Base-by-base conservation (phyloP, 2,797 vertebrate genomes). In the Lacerta bilineata region DNA sequence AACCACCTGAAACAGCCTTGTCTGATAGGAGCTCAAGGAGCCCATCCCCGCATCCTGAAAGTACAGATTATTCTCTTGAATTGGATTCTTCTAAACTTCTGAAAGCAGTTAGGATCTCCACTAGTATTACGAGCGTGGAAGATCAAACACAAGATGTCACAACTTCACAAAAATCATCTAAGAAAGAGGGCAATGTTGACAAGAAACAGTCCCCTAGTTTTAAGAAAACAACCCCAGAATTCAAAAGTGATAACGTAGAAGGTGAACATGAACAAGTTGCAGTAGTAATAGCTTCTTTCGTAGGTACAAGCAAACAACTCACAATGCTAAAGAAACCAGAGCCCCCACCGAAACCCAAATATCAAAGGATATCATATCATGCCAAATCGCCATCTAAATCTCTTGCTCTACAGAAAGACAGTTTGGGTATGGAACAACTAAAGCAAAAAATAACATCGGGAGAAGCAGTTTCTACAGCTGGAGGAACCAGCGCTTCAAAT, bases 221-320 rank as follows among this genome's bases (percentile, higher is more conserved):
- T 88, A 81, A 80, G 91, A 90, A 91, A 85, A 11, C 50, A 82
- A 61, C 3, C 3, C 20, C n/a, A 64, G 90, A 89, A 91, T 89
- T 77, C 59, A 46, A 0, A 13, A 25, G 8, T 27, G 84, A 2
- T 75, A 46, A 80, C 17, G 0, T 18, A 82, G 2, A 74, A 94
- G 80, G 29, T 55, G n/a, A 75, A 50, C 29, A 55, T 36, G 71
- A 69, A 91, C 94, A 43, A 79, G 93, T 96, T 5, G 95, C 95
- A 25, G 94, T 93, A 66, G 84, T 43, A 91, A 98, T 96, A 94
- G 91, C 95, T 41, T 81, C 84, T 3, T 83, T 94, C 39, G 93
- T 86, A 8, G 97, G 96, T 93, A 97, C 96, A 13, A 93, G 92
- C 88, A 96, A 94, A 87, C 92, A 91, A 2, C 76, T 88, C 46